A percentile compares a stretch with the other conserved stretches of the same genome.
Evolutionary conservation across 2,113 vertebrate genomes (phyloP).

Genomic region (Aldabrachelys gigantea): DNA sequence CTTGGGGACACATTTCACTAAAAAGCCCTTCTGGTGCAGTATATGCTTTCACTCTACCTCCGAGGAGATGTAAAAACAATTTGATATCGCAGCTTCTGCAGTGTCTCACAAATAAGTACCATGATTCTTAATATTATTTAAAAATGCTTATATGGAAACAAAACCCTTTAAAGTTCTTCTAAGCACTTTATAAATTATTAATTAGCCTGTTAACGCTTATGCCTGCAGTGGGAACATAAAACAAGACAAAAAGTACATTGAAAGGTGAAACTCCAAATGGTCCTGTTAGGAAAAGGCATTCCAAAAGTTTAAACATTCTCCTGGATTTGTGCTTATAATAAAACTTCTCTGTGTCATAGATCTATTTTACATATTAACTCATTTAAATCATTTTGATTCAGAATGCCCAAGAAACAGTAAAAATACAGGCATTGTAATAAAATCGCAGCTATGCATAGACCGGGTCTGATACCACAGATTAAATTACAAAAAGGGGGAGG

Average conservation of each 20-base stretch:
- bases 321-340: background rate
- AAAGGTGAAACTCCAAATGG: conserved; percentile 16
- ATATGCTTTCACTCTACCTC: conserved; percentile 21
- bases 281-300: background rate
- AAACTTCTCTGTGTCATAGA: background rate
- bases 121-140: conserved; percentile 57
- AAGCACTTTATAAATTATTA: conserved; percentile 64
- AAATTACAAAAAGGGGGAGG: background rate
- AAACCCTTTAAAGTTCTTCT: conserved; percentile 48
- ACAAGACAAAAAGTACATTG: background rate
- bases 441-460: background rate
- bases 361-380: background rate
- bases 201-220: conserved; percentile 39
- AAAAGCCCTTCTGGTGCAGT: conserved; percentile 45
- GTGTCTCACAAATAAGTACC: background rate
- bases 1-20: conserved; percentile 33
- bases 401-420: background rate
- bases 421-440: background rate
- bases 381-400: background rate
- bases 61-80: conserved; percentile 38
- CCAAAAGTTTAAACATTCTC: background rate
- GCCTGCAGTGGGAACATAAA: conserved; percentile 19
- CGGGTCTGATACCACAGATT: background rate
- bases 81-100: conserved; percentile 24
- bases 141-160: conserved; percentile 28